Evolutionary conservation across 2,888 invertebrate species (phyloP).

Genomic region (Globia sparganii): DNA sequence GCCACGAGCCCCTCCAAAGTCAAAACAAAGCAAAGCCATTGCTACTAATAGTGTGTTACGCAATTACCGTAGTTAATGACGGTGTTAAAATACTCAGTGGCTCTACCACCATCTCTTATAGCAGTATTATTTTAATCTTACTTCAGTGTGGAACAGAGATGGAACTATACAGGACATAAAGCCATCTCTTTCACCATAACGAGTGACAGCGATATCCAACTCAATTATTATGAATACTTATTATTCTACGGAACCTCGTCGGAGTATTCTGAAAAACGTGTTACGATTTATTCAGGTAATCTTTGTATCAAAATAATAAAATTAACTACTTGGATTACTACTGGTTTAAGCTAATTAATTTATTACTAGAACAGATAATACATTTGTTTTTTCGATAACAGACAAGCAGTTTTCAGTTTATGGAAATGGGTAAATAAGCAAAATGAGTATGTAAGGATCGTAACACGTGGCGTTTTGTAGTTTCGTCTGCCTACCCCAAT

Average conservation of each 20-base stretch:
- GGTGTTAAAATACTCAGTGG: neutral
- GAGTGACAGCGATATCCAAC: neutral
- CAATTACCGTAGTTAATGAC: neutral
- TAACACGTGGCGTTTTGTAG: neutral
- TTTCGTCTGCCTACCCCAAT: neutral
- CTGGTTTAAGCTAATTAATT: slow-evolving; percentile 17
- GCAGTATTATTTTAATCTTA: neutral
- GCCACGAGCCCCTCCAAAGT: too few relatives aligned
- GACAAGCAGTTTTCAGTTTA: neutral
- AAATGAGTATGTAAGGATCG: neutral
- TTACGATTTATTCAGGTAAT: slow-evolving; percentile 10
- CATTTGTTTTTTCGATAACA: neutral
- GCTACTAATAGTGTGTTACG: too few relatives aligned
- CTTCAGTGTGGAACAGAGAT: neutral
- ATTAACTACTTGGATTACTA: slow-evolving; percentile 45
- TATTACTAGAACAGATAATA: slow-evolving; percentile 14
- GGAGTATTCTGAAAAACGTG: neutral
- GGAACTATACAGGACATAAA: too few relatives aligned
- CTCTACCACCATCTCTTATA: neutral
- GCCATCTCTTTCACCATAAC: neutral
- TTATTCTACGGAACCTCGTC: slow-evolving; percentile 23
- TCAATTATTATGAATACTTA: neutral
- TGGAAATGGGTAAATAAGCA: neutral
- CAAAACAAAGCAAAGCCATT: too few relatives aligned
- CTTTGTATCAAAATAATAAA: slow-evolving; percentile 4